Evolutionary conservation across 2,888 invertebrate species (phyloP).

Genomic region (Cacoxenus indagator): DNA sequence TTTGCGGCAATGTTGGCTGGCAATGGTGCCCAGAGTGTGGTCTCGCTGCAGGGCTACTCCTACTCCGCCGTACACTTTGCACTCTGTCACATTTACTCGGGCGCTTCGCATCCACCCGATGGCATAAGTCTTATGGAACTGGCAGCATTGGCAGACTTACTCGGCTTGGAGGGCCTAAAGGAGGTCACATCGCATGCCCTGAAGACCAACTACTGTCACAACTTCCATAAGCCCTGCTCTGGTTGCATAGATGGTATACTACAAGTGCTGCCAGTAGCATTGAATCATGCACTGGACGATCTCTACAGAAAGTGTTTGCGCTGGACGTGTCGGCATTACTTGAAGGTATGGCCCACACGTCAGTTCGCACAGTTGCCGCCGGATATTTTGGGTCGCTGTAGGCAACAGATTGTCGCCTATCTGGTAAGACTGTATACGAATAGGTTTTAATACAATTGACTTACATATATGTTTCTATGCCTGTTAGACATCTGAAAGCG

Average conservation of each 20-base stretch:
- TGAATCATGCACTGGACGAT: conserved; percentile 89
- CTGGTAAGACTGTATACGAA: conserved; percentile 72
- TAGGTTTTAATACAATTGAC: background rate
- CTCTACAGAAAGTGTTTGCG: conserved; percentile 86
- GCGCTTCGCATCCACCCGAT: conserved; percentile 89
- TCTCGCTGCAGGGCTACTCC: conserved; percentile 86
- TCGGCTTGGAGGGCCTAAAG: conserved; percentile 90
- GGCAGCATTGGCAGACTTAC: conserved; percentile 89
- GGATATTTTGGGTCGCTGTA: conserved; percentile 86
- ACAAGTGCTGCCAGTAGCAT: conserved; percentile 88
- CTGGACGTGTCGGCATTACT: conserved; percentile 90
- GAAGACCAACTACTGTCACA: conserved; percentile 91
- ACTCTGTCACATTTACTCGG: conserved; percentile 94
- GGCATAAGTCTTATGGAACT: conserved; percentile 88
- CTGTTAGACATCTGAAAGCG: conserved; percentile 79
- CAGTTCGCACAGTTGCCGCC: conserved; percentile 88
- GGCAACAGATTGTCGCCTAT: conserved; percentile 84
- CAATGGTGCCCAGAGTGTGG: conserved; percentile 87
- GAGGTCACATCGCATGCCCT: conserved; percentile 91
- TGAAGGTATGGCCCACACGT: conserved; percentile 91
- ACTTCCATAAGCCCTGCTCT: conserved; percentile 94
- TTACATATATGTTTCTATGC: background rate
- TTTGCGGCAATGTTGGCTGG: conserved; percentile 93
- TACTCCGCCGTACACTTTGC: conserved; percentile 91
- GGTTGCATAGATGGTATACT: conserved; percentile 89